A percentile compares a stretch with the other conserved stretches of the same genome.
Conservation (phyloP, 2,888 invertebrate genomes). For the Conus canariensis region DNA sequence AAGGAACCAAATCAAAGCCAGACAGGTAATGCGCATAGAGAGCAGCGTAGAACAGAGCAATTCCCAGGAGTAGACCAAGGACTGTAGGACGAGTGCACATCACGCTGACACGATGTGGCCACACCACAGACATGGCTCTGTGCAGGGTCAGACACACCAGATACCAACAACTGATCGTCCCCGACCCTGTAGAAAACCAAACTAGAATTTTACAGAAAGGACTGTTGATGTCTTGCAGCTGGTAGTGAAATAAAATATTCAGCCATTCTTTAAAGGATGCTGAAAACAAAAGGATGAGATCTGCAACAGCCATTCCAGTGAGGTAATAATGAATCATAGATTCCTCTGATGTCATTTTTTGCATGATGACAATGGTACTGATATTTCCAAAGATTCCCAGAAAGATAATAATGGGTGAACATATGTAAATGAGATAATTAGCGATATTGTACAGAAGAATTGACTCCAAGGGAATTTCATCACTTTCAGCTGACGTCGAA, state of each 20-base stretch:
- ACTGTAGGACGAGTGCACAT: neutral
- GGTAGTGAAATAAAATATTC: neutral
- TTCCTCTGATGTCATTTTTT: neutral
- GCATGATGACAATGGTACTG: constrained; percentile 9
- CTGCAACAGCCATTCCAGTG: neutral
- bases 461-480: neutral
- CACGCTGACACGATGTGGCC: constrained; percentile 13
- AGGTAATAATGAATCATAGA: neutral
- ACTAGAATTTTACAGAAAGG: neutral
- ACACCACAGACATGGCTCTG: neutral
- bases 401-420: neutral
- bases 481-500: too few relatives aligned
- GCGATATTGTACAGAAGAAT: constrained; percentile 11
- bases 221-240: neutral
- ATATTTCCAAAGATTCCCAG: neutral
- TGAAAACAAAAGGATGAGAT: neutral
- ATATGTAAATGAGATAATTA: neutral
- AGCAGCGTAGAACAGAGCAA: neutral
- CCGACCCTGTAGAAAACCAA: neutral
- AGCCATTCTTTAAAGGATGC: neutral
- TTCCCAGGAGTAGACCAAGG: neutral
- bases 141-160: neutral
- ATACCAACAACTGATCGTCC: neutral
- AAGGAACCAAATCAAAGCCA: neutral
- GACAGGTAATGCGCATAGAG: neutral